Evolutionary conservation across 2,113 vertebrate species (phyloP).

Genomic region (Pteropus alecto): DNA sequence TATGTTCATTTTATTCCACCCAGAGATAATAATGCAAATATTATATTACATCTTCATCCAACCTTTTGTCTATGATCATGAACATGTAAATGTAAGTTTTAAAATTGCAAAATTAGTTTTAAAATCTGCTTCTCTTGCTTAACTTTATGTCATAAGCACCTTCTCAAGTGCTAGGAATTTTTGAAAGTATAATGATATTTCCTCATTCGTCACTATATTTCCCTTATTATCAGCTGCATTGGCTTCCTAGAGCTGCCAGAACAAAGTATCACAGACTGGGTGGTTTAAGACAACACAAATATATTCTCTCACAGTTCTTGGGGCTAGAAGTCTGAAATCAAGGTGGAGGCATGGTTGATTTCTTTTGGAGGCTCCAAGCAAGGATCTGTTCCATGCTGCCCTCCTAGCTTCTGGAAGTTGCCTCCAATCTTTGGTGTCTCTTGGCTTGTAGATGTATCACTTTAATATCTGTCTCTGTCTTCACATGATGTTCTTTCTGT

Average conservation of each 20-base stretch:
- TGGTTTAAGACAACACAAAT: neutral
- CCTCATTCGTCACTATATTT: neutral
- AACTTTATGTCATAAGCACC: neutral
- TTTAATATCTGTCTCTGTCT: neutral
- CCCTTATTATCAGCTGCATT: neutral
- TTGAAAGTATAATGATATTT: neutral
- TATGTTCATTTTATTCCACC: neutral
- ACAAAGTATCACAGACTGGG: neutral
- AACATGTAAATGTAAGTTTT: neutral
- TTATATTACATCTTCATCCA: neutral
- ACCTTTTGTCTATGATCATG: neutral
- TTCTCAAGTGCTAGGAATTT: neutral
- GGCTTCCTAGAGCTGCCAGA: neutral
- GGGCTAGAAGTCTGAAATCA: neutral
- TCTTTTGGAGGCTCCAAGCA: neutral
- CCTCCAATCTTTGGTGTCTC: neutral
- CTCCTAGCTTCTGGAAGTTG: neutral
- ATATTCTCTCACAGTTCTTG: neutral
- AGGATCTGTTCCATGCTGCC: neutral
- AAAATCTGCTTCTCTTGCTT: neutral
- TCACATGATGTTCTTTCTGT: neutral
- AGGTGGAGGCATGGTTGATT: neutral
- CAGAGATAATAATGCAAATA: neutral
- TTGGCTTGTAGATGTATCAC: neutral
- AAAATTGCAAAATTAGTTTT: neutral